Conservation (phyloP, 2,797 vertebrate species). For the Rhinophrynus dorsalis region DNA sequence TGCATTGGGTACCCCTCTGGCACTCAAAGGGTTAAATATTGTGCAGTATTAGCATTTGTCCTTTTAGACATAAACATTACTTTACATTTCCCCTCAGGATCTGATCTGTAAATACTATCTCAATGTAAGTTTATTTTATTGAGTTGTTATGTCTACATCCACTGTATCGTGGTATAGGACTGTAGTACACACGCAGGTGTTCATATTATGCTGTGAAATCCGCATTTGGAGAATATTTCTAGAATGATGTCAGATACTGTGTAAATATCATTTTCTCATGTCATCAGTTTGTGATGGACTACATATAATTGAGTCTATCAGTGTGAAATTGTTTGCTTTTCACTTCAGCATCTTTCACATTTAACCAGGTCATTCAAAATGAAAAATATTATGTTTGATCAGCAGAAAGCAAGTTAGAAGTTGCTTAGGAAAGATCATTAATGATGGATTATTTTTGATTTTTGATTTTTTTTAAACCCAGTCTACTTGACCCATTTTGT, state of each 20-base stretch:
- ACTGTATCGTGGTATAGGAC: no score
- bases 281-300: conserved; percentile 7
- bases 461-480: no score
- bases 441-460: no score
- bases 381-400: not conserved
- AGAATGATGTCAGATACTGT: conserved; percentile 26
- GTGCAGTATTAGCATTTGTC: no score
- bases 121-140: not conserved
- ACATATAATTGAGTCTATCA: conserved; percentile 16
- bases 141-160: conserved; percentile 3
- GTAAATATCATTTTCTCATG: conserved; percentile 36
- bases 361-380: conserved; percentile 21
- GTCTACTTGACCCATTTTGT: no score
- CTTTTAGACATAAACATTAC: no score
- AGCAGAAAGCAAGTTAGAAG: not conserved
- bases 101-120: no score
- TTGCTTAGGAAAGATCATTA: not conserved
- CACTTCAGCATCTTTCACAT: conserved; percentile 34
- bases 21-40: no score
- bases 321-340: conserved; percentile 37
- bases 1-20: no score
- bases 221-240: conserved; percentile 26
- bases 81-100: no score
- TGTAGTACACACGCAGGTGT: not conserved
- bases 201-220: conserved; percentile 25